Evolutionary conservation across 1,140 invertebrate genomes (phyloP).

Genomic region (Drosophila pectinifera): DNA sequence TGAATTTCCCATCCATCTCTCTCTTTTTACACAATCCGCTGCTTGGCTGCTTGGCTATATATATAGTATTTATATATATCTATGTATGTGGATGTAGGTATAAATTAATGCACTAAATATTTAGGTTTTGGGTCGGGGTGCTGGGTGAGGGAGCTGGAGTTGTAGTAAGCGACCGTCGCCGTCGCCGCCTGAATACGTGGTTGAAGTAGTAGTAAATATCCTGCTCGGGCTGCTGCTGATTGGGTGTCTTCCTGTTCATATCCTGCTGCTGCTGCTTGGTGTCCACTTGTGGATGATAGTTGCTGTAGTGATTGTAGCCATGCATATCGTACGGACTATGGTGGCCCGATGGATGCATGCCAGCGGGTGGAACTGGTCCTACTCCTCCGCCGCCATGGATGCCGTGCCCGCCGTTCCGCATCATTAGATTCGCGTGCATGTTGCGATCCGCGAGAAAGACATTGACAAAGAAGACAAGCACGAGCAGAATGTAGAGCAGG

Average conservation of each 20-base stretch:
- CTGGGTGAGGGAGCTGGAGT: constrained; percentile 2
- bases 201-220: constrained; percentile 83
- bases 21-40: constrained; percentile 57
- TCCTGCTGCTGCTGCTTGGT: constrained; percentile 67
- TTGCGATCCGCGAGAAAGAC: constrained; percentile 79
- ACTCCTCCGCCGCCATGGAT: constrained; percentile 17
- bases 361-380: constrained; percentile 35
- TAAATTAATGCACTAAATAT: constrained; percentile 41
- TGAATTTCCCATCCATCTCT: constrained; percentile 19
- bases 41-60: constrained; percentile 39
- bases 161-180: constrained; percentile 24
- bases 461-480: constrained; percentile 79
- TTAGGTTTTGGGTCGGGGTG: constrained; percentile 32
- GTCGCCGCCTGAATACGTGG: constrained; percentile 74
- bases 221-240: constrained; percentile 78
- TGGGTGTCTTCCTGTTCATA: constrained; percentile 67
- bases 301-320: constrained; percentile 75
- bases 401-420: constrained; percentile 32
- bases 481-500: constrained; percentile 79
- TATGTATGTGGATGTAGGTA: constrained; percentile 48
- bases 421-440: constrained; percentile 70
- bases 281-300: constrained; percentile 78
- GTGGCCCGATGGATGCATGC: constrained; percentile 62
- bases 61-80: constrained; percentile 59
- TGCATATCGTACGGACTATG: constrained; percentile 78